Base-by-base conservation (phyloP, 2,113 vertebrate species). In the Calypte anna region DNA sequence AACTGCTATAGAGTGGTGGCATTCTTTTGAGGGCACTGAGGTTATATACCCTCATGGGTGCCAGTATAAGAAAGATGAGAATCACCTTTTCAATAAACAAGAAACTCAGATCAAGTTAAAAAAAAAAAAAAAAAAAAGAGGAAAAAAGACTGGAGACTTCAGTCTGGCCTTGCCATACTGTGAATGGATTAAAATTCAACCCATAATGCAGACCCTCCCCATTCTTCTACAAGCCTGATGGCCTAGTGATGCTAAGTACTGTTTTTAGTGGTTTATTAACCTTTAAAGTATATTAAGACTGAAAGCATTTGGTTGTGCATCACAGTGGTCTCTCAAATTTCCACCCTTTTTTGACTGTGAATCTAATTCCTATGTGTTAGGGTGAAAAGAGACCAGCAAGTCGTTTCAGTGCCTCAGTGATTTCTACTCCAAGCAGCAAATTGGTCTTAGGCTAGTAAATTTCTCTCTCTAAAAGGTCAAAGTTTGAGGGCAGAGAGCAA, bases 1-100 rank as follows among this genome's bases (percentile, higher is more conserved):
- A 43, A 33, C 40, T 86, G 38, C 43, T 67, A 24, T 18, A 44
- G 12, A 18, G 10, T 0, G 0, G 17, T 9, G 15, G 18, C 0
- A 0, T 61, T 51, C 27, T 62, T 12, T 43, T 44, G 61, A 55
- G 30, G 7, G 33, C 64, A 36, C 27, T 59, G 53, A 18, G 17
- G 17, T 8, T 53, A 24, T 31, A 22, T 17, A 53, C 9, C 33
- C n/a, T 24, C 12, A 13, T 7, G 36, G 27, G 20, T 38, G 76
- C 12, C 36, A 76, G 43, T 0, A 2, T 36, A 46, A 89, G 21
- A 70, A 90, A 82, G 12, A 54, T 14, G 14, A 53, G 7, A 81
- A 58, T 70, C 21, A 30, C 3, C 23, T 74, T 73, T 21, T 8
- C 20, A 74, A 31, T 40, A 74, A 46, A 63, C 1, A 63, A 44